Percentiles rank a stretch among this genome's conserved stretches.
Evolutionary conservation across 2,797 vertebrate species (phyloP).

Genomic region (Mastacembelus armatus): DNA sequence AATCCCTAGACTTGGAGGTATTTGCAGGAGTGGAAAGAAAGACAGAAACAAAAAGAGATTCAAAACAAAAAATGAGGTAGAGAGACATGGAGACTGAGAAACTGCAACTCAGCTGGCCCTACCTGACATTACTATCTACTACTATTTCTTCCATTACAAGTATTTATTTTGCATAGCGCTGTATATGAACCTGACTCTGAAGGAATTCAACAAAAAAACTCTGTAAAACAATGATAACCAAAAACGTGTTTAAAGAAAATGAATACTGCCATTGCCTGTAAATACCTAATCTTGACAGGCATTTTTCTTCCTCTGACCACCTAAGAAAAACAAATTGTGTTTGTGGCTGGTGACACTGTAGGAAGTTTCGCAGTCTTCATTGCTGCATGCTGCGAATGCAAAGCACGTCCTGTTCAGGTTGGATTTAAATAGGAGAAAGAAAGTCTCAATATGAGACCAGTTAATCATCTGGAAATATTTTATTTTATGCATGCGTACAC

Average conservation of each 20-base stretch:
- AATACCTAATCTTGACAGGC: neutral
- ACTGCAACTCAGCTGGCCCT: constrained; percentile 1
- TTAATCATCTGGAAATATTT: constrained; percentile 50
- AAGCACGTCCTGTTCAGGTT: constrained; percentile 37
- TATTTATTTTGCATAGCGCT: neutral
- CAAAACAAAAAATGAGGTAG: constrained; percentile 51
- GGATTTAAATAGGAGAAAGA: constrained; percentile 36
- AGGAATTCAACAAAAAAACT: neutral
- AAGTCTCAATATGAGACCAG: constrained; percentile 39
- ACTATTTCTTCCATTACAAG: neutral
- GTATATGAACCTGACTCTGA: neutral
- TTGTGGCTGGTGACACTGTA: constrained; percentile 40
- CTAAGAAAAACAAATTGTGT: constrained; percentile 44
- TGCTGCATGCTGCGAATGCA: constrained; percentile 49
- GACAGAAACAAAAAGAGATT: constrained; percentile 59
- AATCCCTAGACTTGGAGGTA: constrained; percentile 77
- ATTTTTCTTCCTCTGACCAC: constrained; percentile 29
- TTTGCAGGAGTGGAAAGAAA: constrained; percentile 61
- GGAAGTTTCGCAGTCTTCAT: constrained; percentile 21
- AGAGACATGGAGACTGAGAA: constrained; percentile 2
- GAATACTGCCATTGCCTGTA: neutral
- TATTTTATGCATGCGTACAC: constrained; percentile 13
- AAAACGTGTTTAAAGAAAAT: neutral
- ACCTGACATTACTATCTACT: neutral
- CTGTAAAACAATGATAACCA: neutral